Percentiles rank a stretch among this genome's conserved stretches.
Evolutionary conservation across 2,888 invertebrate species (phyloP).

Genomic region (Pristionchus japonicus): DNA sequence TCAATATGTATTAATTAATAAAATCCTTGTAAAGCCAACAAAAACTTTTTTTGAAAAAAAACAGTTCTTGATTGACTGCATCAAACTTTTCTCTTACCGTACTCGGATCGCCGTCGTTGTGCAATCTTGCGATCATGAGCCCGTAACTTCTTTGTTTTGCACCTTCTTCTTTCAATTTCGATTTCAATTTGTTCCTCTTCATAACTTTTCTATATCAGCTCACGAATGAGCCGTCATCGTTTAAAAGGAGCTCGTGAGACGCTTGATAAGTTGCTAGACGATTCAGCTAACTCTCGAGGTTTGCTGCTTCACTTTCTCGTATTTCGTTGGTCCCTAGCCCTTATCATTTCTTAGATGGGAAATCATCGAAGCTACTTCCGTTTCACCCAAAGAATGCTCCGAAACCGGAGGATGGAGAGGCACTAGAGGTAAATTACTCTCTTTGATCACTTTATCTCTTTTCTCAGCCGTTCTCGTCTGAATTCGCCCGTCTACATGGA

Average conservation of each 20-base stretch:
- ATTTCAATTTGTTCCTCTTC: background rate
- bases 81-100: conserved; percentile 30
- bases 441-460: background rate
- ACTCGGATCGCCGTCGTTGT: background rate
- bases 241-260: background rate
- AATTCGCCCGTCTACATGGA: conserved; percentile 40
- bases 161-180: background rate
- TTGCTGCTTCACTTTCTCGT: background rate
- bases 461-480: conserved; percentile 36
- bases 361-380: conserved; percentile 17
- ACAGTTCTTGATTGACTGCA: background rate
- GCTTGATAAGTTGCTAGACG: conserved; percentile 6
- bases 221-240: conserved; percentile 29
- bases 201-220: background rate
- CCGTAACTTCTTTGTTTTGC: background rate
- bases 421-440: background rate
- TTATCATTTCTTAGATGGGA: background rate
- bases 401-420: background rate
- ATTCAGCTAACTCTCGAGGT: conserved; percentile 10
- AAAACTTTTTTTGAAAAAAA: background rate
- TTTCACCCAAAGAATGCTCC: conserved; percentile 36
- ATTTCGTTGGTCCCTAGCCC: background rate
- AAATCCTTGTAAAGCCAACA: background rate
- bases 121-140: conserved; percentile 5
- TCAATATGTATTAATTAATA: background rate